phyloP scores from a whole-genome alignment of 1,140 invertebrate species.

The Meloidogyne chitwoodi region DNA sequence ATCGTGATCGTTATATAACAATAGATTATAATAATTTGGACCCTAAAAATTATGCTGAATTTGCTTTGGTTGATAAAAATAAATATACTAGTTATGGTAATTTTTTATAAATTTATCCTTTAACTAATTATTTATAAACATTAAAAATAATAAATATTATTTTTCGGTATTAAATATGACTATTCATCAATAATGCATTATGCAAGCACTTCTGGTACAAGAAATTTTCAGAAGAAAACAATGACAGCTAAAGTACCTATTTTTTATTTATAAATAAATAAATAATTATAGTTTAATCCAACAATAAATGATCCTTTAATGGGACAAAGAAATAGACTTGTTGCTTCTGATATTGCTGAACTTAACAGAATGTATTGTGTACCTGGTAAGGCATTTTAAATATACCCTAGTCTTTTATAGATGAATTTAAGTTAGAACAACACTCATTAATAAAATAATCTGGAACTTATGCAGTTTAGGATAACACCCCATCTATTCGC shows the following conservation, averaged over 20 bases:
- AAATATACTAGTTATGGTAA: slow-evolving; percentile 42
- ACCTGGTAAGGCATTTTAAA: slow-evolving; percentile 7
- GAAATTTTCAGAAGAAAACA: slow-evolving; percentile 30
- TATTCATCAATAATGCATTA: slow-evolving; percentile 48
- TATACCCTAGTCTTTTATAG: background rate
- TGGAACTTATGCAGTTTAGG: background rate
- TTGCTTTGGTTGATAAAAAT: slow-evolving; percentile 50
- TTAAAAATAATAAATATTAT: background rate
- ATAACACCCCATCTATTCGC: too few species aligned
- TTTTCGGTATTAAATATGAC: background rate
- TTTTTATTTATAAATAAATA: background rate
- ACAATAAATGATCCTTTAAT: slow-evolving; percentile 37
- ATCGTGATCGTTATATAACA: slow-evolving; percentile 64
- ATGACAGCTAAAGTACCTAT: slow-evolving; percentile 41
- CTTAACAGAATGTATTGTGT: slow-evolving; percentile 54
- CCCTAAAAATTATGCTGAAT: slow-evolving; percentile 58
- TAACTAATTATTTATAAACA: too few species aligned
- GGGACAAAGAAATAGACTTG: slow-evolving; percentile 44
- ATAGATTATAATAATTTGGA: slow-evolving; percentile 65
- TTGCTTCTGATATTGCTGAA: slow-evolving; percentile 35
- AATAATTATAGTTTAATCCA: slow-evolving; percentile 25
- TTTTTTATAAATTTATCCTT: slow-evolving; percentile 40
- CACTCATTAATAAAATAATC: background rate
- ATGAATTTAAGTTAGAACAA: too few species aligned
- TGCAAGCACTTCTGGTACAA: slow-evolving; percentile 22